phyloP scores from a whole-genome alignment of 1,140 invertebrate species.

The Aradophagus sp. region DNA sequence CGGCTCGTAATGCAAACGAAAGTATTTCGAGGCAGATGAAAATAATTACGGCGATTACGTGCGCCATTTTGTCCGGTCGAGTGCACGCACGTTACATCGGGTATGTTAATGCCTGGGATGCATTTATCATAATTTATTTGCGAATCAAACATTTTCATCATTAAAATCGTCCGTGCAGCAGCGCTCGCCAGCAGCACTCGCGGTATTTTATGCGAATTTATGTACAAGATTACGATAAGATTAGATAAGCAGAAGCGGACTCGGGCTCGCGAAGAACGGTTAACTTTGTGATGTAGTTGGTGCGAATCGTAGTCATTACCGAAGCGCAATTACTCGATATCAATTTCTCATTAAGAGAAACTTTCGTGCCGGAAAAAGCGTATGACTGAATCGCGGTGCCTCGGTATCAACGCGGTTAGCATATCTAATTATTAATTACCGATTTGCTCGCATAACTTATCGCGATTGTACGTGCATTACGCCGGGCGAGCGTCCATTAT shows the following conservation, averaged over 20 bases:
- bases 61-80: constrained; percentile 24
- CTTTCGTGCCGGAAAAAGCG: constrained; percentile 1
- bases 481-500: constrained; percentile 23
- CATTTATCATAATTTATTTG: constrained; percentile 45
- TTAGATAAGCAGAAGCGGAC: constrained; percentile 27
- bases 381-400: constrained; percentile 28
- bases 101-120: constrained; percentile 37
- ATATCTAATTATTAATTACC: constrained; percentile 53
- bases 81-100: constrained; percentile 16
- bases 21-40: constrained; percentile 16
- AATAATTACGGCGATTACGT: constrained; percentile 27
- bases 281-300: constrained; percentile 44
- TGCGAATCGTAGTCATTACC: constrained; percentile 33
- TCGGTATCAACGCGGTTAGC: constrained; percentile 29
- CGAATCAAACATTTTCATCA: constrained; percentile 38
- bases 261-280: constrained; percentile 18
- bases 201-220: constrained; percentile 39
- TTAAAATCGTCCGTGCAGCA: constrained; percentile 25
- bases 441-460: constrained; percentile 47
- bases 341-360: constrained; percentile 23
- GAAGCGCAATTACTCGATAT: constrained; percentile 27
- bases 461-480: constrained; percentile 37
- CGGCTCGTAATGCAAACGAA: constrained; percentile 3
- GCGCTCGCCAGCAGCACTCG: constrained; percentile 5
- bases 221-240: constrained; percentile 44